Evolutionary conservation across 2,888 invertebrate species (phyloP), one percentile per base, ranked within the genome.

Genomic region (Tinea pellionella): DNA sequence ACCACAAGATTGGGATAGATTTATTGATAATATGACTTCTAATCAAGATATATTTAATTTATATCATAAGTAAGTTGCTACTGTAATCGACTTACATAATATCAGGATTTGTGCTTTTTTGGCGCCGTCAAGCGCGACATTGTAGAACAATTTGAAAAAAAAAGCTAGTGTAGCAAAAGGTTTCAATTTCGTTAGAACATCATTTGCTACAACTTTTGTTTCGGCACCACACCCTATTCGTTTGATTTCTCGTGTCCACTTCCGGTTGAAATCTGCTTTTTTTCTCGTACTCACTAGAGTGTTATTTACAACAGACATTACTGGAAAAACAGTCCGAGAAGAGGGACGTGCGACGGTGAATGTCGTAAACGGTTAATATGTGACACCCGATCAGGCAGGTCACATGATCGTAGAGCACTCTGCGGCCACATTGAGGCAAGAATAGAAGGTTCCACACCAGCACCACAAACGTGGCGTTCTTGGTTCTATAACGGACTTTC

Each of bases 1-100:
- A 43, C 97, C 98, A 0, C 89, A 91, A 65, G 97, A 98, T 75
- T 98, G 98, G 98, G 94, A 97, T 76, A 91, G 92, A 64, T 89
- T 98, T 37, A 92, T 97, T 29, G 92, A 94, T 69, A 92, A 93
- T 69, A 94, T 99, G 93, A 92, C 95, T 16, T 92, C 93, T 61
- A 95, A 97, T 78, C 93, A 95, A 66, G 92, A 93, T 60, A 80
- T 96, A 7, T 97, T 98, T 77, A 93, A 96, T 73, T 85, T 93
- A 67, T 98, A 96, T 82, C 95, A 94, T 84, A 96, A 95, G 96
- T 96, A 88, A 84, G 82, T n/a, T n/a, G n/a, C n/a, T n/a, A n/a
- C n/a, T n/a, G n/a, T 72, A 29, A 19, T 12, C 37, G 2, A 37
- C 30, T 37, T 24, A 6, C 42, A 2, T 2, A 55, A 7, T 57